These are phyloP conservation scores for Naja naja DNA, from an alignment of 2,113 vertebrate genomes.

Conservation along the genomic window DNA sequence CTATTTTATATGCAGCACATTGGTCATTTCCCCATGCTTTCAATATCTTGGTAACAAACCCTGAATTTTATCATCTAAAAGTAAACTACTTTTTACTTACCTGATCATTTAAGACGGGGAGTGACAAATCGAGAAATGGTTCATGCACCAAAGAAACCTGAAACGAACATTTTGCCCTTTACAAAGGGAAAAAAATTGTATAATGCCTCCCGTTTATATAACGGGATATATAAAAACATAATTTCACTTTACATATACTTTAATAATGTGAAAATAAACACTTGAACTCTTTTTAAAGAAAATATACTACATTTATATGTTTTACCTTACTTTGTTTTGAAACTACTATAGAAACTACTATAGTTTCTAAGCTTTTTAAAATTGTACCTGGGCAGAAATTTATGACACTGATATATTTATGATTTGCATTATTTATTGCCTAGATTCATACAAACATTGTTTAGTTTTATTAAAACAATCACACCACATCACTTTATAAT, in stretches of 20 bases:
- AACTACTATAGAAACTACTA: background rate
- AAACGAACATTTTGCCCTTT: constrained; percentile 44
- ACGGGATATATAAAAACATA: background rate
- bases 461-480: background rate
- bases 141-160: constrained; percentile 93
- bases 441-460: background rate
- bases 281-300: background rate
- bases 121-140: constrained; percentile 94
- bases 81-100: constrained; percentile 69
- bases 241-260: background rate
- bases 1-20: background rate
- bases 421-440: background rate
- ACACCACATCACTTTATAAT: background rate
- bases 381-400: background rate
- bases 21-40: background rate
- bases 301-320: background rate
- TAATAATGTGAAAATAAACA: background rate
- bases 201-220: background rate
- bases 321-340: background rate
- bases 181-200: background rate
- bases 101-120: constrained; percentile 89
- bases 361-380: background rate
- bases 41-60: background rate
- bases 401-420: background rate
- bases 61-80: background rate